Conservation (phyloP, 2,113 vertebrate genomes). For the Limnothrissa miodon region DNA sequence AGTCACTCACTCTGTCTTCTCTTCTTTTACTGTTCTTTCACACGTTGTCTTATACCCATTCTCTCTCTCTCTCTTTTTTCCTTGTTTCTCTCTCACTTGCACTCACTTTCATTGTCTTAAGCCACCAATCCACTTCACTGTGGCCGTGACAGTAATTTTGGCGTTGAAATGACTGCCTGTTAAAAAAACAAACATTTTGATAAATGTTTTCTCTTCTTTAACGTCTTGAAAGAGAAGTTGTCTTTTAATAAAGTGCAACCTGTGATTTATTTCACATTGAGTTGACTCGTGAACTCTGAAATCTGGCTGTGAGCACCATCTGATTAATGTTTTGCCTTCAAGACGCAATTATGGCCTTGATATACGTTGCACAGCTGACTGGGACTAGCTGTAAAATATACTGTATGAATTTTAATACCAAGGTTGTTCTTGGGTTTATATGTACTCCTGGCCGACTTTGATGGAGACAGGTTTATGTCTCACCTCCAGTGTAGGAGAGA, state of each 20-base stretch:
- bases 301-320: background rate
- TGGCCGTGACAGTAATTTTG: background rate
- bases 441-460: background rate
- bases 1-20: too few relatives aligned
- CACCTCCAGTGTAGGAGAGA: background rate
- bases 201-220: background rate
- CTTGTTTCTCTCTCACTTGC: background rate
- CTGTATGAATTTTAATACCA: conserved; percentile 12
- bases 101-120: background rate
- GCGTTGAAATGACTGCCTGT: background rate
- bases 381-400: conserved; percentile 1
- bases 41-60: background rate
- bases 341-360: conserved; percentile 1
- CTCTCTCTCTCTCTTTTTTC: background rate
- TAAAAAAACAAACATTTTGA: conserved; percentile 6
- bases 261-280: background rate
- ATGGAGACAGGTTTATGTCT: background rate
- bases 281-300: background rate
- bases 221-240: background rate
- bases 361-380: background rate
- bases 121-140: background rate
- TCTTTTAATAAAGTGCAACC: background rate
- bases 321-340: conserved; percentile 13
- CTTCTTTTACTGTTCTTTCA: too few relatives aligned
- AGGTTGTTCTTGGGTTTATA: conserved; percentile 10